These are phyloP conservation scores for Rhyzopertha dominica DNA, from an alignment of 1,140 invertebrate species.

Conservation along the genomic window DNA sequence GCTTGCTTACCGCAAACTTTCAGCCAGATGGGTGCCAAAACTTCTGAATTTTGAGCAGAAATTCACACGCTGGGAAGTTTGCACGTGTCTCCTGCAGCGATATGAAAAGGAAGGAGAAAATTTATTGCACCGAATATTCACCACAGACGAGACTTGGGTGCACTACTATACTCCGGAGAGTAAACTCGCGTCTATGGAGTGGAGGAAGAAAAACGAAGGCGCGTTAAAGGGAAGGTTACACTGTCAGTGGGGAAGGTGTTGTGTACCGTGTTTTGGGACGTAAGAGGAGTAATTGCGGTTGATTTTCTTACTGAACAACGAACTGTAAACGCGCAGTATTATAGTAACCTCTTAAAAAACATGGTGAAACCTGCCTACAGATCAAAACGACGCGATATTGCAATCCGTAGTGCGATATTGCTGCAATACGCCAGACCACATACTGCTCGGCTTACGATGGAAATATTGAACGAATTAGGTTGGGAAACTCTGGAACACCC, in stretches of 20 bases:
- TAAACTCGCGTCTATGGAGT: background rate
- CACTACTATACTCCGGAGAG: constrained; percentile 3
- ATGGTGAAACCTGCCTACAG: constrained; percentile 2
- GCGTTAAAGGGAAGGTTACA: constrained; percentile 1
- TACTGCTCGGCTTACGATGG: too few relatives aligned
- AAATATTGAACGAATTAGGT: too few relatives aligned
- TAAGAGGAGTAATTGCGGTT: background rate
- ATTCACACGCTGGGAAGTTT: background rate
- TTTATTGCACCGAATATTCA: background rate
- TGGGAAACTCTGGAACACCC: too few relatives aligned
- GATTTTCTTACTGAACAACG: background rate
- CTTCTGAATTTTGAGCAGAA: constrained; percentile 1
- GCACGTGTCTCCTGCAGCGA: background rate
- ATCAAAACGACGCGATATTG: constrained; percentile 1
- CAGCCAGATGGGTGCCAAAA: constrained; percentile 3
- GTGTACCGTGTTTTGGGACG: constrained; percentile 4
- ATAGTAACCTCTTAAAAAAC: constrained; percentile 5
- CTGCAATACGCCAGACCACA: too few relatives aligned
- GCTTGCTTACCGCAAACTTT: too few relatives aligned
- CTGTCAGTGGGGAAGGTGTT: background rate
- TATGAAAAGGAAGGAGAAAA: background rate
- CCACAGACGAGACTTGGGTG: constrained; percentile 2
- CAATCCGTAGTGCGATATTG: background rate
- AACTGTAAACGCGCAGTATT: background rate
- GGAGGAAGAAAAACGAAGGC: constrained; percentile 1